Conservation (phyloP, 30 jellyfish, hydroid and myxozoan genomes). For the Euphysa ruthae region DNA sequence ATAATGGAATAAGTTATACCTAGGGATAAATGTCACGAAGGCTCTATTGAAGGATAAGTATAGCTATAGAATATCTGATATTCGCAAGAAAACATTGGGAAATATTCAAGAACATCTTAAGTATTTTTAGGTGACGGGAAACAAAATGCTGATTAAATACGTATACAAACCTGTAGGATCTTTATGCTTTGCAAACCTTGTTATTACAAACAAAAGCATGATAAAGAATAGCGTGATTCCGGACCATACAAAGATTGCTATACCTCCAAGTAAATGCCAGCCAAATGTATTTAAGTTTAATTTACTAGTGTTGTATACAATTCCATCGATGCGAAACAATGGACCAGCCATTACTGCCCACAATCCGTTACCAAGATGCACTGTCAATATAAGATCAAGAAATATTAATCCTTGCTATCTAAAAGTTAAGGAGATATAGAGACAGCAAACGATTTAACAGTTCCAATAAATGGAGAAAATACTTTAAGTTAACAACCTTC, state of each 20-base stretch:
- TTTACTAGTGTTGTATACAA: slow-evolving; percentile 41
- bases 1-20: too few species aligned
- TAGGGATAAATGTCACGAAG: too few species aligned
- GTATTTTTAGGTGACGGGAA: too few species aligned
- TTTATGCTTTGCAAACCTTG: slow-evolving; percentile 30
- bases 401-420: too few species aligned
- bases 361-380: slow-evolving; percentile 86
- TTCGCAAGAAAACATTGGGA: too few species aligned
- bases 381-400: too few species aligned
- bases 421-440: too few species aligned
- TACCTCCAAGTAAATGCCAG: slow-evolving; percentile 73
- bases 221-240: slow-evolving; percentile 34
- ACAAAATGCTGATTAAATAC: too few species aligned
- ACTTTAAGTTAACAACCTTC: slow-evolving; percentile 7
- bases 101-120: too few species aligned
- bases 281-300: slow-evolving; percentile 53
- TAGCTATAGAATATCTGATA: too few species aligned
- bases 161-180: slow-evolving; percentile 5
- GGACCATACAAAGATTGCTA: slow-evolving; percentile 76
- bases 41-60: too few species aligned
- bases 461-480: neutral
- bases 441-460: neutral
- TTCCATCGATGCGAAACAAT: slow-evolving; percentile 40
- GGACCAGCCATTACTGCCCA: slow-evolving; percentile 76
- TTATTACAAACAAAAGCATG: slow-evolving; percentile 34